These are phyloP conservation scores for Pteromalus puparum DNA, from an alignment of 1,140 invertebrate species.

Conservation along the genomic window DNA sequence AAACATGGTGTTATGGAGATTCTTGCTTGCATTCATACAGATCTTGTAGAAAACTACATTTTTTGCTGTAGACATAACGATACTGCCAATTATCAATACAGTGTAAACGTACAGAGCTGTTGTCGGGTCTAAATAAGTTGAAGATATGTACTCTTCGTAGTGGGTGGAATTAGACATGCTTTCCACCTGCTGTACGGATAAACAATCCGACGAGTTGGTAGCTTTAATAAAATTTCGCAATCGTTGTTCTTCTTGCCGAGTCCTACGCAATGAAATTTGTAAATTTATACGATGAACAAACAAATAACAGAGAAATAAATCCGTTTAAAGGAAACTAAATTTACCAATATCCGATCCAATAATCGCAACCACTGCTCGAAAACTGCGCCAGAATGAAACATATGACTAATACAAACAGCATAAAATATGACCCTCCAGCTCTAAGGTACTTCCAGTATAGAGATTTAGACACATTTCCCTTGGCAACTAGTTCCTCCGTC, in stretches of 20 bases:
- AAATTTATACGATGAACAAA: background rate
- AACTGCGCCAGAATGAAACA: slow-evolving; percentile 74
- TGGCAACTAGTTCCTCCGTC: slow-evolving; percentile 77
- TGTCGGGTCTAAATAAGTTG: background rate
- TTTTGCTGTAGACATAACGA: slow-evolving; percentile 67
- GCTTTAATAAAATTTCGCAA: slow-evolving; percentile 24
- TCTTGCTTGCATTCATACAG: slow-evolving; percentile 81
- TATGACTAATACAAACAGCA: slow-evolving; percentile 69
- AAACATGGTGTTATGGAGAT: slow-evolving; percentile 83
- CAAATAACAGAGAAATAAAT: background rate
- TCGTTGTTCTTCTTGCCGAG: slow-evolving; percentile 63
- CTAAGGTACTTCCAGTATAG: slow-evolving; percentile 76
- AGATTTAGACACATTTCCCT: slow-evolving; percentile 76
- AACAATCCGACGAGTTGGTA: slow-evolving; percentile 33
- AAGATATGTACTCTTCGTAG: slow-evolving; percentile 9
- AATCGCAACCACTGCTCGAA: slow-evolving; percentile 77
- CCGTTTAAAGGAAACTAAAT: background rate
- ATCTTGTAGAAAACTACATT: slow-evolving; percentile 75
- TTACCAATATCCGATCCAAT: slow-evolving; percentile 77
- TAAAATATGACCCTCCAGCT: slow-evolving; percentile 75
- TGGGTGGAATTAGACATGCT: background rate
- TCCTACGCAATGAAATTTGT: slow-evolving; percentile 66
- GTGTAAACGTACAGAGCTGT: slow-evolving; percentile 71
- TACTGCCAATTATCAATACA: slow-evolving; percentile 64
- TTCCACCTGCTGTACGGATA: background rate